These are phyloP conservation scores for Synanthedon myopaeformis DNA, from an alignment of 2,888 invertebrate genomes.

Conservation along the genomic window DNA sequence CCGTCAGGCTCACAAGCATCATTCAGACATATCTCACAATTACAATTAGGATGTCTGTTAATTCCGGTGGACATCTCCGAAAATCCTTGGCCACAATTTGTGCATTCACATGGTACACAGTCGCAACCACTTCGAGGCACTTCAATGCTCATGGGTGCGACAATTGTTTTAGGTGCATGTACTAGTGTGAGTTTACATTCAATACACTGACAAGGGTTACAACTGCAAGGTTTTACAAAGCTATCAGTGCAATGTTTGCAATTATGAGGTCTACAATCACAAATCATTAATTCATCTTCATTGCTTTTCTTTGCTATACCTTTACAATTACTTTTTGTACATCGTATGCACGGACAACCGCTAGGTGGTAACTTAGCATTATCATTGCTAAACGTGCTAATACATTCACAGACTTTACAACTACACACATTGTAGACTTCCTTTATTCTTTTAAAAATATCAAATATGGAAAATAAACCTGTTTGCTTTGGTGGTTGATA, in stretches of 20 bases:
- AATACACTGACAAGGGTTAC: slow-evolving; percentile 27
- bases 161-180: slow-evolving; percentile 11
- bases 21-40: slow-evolving; percentile 27
- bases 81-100: slow-evolving; percentile 21
- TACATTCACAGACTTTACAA: slow-evolving; percentile 51
- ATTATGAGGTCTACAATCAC: slow-evolving; percentile 27
- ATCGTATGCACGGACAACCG: slow-evolving; percentile 18
- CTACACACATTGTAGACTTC: slow-evolving; percentile 45
- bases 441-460: slow-evolving; percentile 37
- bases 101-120: slow-evolving; percentile 40
- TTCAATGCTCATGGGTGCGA: slow-evolving; percentile 22
- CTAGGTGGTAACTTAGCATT: slow-evolving; percentile 3
- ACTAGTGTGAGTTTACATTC: slow-evolving; percentile 18
- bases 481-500: background rate
- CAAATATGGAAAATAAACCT: slow-evolving; percentile 11
- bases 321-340: slow-evolving; percentile 16
- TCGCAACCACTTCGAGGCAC: slow-evolving; percentile 17
- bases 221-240: slow-evolving; percentile 17
- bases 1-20: slow-evolving; percentile 24
- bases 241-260: slow-evolving; percentile 16
- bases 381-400: slow-evolving; percentile 10
- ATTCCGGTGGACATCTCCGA: slow-evolving; percentile 30
- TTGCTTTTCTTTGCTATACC: slow-evolving; percentile 9
- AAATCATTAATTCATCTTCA: slow-evolving; percentile 6
- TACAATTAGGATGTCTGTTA: slow-evolving; percentile 22